Base-by-base conservation (phyloP, 1,140 invertebrate genomes). In the Phthorimaea operculella region DNA sequence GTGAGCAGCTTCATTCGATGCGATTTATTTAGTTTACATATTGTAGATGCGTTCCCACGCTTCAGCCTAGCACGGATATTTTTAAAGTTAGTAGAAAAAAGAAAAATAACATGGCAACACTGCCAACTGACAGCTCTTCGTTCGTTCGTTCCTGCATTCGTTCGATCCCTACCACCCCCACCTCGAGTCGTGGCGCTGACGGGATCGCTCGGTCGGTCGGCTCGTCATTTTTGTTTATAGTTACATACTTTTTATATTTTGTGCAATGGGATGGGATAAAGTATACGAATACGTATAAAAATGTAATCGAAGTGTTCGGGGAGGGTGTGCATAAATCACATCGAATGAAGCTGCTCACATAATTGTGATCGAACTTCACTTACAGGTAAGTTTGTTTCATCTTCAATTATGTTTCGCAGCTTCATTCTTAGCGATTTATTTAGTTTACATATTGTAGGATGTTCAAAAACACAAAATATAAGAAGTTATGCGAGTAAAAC, bases 261-360 rank as follows among this genome's bases (percentile, higher is more conserved):
- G 6, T 6, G 21, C n/a, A n/a, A n/a, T n/a, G 21, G 21, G 21
- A 28, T 28, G 21, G 21, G 21, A 28, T 28, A 6, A 4, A 28
- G n/a, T n/a, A 28, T 28, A 6, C 21, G 21, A 28, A 4, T 28
- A 6, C 21, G 6, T 28, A 4, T 4, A 6, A 28, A 28, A 28
- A 28, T 4, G 21, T 28, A 4, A 4, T 28, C 6, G 2, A 28
- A 28, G 21, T 28, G 21, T 28, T 28, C 21, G 10, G 36, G 36
- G 36, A 12, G 36, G 36, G 36, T 39, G 36, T 39, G n/a, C n/a
- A 47, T 47, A 47, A 53, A 53, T 53, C 52, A 36, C 52, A 14
- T 44, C 15, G 52, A 53, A 53, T 53, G 52, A 53, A 53, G 52
- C 52, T 53, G 52, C 52, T 53, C 52, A 53, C 21, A 53, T 53